Conservation (phyloP, 2,888 invertebrate genomes). For the Meteorus cinctellus region DNA sequence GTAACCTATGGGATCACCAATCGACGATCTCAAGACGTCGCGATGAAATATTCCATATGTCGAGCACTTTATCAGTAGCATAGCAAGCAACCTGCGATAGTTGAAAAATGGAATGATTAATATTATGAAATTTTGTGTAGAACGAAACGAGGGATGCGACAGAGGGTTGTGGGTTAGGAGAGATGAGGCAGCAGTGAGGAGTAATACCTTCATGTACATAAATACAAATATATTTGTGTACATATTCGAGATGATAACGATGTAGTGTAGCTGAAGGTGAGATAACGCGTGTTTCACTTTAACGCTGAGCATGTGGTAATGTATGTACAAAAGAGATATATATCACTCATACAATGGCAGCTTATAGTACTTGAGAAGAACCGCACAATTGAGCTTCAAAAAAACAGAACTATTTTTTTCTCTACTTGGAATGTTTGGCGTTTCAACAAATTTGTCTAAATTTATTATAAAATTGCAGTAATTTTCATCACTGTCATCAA, state of each 20-base stretch:
- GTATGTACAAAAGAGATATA: too few relatives aligned
- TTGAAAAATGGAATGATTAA: constrained; percentile 34
- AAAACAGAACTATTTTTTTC: too few relatives aligned
- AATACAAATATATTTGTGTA: background rate
- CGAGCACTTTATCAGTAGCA: constrained; percentile 29
- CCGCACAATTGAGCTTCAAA: too few relatives aligned
- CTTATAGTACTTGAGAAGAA: too few relatives aligned
- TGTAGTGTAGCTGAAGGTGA: background rate
- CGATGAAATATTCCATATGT: constrained; percentile 26
- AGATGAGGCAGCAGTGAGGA: background rate
- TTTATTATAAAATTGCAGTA: too few relatives aligned
- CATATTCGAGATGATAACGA: background rate
- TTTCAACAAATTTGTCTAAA: too few relatives aligned
- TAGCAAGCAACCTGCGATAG: constrained; percentile 7
- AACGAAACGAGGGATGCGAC: background rate
- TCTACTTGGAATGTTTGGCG: too few relatives aligned
- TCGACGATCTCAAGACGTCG: constrained; percentile 32
- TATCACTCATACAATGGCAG: too few relatives aligned
- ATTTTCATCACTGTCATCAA: too few relatives aligned
- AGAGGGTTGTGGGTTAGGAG: background rate
- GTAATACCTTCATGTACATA: background rate
- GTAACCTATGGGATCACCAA: constrained; percentile 33
- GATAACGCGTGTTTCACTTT: background rate
- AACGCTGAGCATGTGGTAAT: background rate
- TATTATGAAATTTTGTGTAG: constrained; percentile 14